These are phyloP conservation scores for Nannospalax galili DNA, from an alignment of 2,113 vertebrate species.

Conservation along the genomic window DNA sequence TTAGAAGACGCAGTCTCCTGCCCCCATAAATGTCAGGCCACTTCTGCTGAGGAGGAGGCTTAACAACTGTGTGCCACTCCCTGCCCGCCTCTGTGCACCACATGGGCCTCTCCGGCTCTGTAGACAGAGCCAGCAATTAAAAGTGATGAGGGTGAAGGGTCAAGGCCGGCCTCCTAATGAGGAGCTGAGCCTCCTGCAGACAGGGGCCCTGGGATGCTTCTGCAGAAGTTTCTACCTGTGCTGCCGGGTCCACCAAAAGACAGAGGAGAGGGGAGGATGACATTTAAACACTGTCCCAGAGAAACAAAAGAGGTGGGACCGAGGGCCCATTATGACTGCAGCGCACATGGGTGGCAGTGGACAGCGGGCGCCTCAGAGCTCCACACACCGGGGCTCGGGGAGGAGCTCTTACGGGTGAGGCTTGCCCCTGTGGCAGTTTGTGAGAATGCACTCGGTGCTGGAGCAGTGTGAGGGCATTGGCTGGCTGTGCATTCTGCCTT, in stretches of 20 bases:
- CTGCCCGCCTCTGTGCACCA: conserved; percentile 10
- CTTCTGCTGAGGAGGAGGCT: conserved; percentile 29
- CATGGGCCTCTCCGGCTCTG: conserved; percentile 39
- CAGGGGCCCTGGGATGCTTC: no score
- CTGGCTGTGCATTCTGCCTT: conserved; percentile 7
- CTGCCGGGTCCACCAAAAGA: neutral
- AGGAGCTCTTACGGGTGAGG: conserved; percentile 53
- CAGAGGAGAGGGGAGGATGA: no score
- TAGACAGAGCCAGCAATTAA: conserved; percentile 82
- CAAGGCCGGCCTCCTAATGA: conserved; percentile 79
- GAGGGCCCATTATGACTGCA: conserved; percentile 73
- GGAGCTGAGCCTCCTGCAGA: neutral
- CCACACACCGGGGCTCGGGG: conserved; percentile 54
- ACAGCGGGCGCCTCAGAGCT: conserved; percentile 48
- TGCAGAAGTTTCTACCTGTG: neutral
- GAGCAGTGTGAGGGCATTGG: neutral
- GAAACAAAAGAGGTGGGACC: conserved; percentile 72
- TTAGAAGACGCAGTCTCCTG: conserved; percentile 24
- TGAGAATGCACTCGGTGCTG: neutral
- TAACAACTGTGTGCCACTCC: conserved; percentile 33
- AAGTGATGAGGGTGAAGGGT: conserved; percentile 84
- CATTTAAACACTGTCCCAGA: conserved; percentile 52
- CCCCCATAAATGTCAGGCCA: conserved; percentile 64
- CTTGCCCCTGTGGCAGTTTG: conserved; percentile 60
- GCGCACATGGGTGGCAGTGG: conserved; percentile 54